Conservation (phyloP, 2,113 vertebrate genomes). For the Crypturellus undulatus region DNA sequence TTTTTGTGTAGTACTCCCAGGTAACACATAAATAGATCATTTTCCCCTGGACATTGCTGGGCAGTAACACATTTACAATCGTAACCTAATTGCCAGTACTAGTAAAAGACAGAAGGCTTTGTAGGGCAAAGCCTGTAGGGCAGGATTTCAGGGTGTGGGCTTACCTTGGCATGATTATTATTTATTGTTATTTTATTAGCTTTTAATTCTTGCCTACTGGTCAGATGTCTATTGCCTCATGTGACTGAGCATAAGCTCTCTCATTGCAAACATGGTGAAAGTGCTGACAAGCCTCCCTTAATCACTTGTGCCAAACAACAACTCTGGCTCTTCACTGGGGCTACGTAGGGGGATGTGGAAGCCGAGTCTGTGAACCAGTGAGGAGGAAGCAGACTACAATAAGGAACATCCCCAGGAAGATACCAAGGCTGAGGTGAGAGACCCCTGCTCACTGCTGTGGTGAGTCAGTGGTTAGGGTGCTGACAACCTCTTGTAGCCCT, state of each 20-base stretch:
- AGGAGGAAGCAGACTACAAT: not conserved
- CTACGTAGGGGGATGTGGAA: not conserved
- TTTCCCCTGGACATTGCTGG: not conserved
- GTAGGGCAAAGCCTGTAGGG: too few species aligned
- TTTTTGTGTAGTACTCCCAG: not conserved
- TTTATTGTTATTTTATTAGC: not conserved
- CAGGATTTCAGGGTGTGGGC: not conserved
- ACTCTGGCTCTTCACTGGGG: not conserved
- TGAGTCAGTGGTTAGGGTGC: rapidly evolving
- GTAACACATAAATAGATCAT: not conserved
- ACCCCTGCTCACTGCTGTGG: not conserved
- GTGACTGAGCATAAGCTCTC: not conserved
- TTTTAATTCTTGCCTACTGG: not conserved
- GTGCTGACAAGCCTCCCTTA: not conserved
- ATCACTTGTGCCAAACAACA: not conserved
- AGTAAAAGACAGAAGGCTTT: not conserved
- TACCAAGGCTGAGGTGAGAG: not conserved
- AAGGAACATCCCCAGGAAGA: not conserved
- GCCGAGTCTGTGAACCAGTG: not conserved
- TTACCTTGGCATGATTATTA: not conserved
- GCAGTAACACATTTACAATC: not conserved
- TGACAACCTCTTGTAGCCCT: not conserved
- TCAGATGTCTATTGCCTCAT: not conserved
- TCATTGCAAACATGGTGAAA: not conserved
- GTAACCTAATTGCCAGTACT: not conserved